Base-by-base conservation (phyloP, 2,888 invertebrate species). In the Xestia c-nigrum region DNA sequence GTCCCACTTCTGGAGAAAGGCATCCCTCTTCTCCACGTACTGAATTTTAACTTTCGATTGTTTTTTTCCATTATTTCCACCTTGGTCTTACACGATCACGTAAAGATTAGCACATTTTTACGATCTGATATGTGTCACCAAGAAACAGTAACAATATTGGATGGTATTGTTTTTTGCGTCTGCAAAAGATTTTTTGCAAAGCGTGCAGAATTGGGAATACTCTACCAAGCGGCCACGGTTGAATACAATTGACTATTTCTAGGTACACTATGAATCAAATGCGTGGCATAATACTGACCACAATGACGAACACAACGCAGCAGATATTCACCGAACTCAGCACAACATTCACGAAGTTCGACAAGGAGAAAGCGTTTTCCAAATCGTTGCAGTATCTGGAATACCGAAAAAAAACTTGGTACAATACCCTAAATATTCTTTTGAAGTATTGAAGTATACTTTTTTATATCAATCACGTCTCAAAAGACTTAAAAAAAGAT, bases 281-380 rank as follows among this genome's bases (percentile, higher is more conserved):
- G 40, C 71, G 52, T 83, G 74, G 50, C 52, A 40, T 12, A 66
- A 66, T 88, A 92, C 95, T 74, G 84, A 96, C 96, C 91, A 96
- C 94, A 83, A 95, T 95, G 19, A 95, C 94, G 81, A 96, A 96
- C 9, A 95, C 94, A 16, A 96, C 96, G 74, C 96, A 96, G 90
- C 96, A 96, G 72, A 96, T 96, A 83, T 96, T 96, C 0, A 95
- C 89, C 0, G 96, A 96, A 80, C 96, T 96, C 77, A 96, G 89
- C 40, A 95, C 91, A 70, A 96, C 94, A 82, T 96, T 96, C 43
- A 95, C 93, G 14, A 92, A 93, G 87, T 93, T 96, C 68, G 95
- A 94, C 19, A 95, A 89, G 3, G 94, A 93, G 87, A 94, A 95
- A n/a, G 95, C 95, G 74, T 93, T 93, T 88, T 95, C 96, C 77